Base-by-base conservation (phyloP, 2,888 invertebrate species). In the Hydropsyche betteni region DNA sequence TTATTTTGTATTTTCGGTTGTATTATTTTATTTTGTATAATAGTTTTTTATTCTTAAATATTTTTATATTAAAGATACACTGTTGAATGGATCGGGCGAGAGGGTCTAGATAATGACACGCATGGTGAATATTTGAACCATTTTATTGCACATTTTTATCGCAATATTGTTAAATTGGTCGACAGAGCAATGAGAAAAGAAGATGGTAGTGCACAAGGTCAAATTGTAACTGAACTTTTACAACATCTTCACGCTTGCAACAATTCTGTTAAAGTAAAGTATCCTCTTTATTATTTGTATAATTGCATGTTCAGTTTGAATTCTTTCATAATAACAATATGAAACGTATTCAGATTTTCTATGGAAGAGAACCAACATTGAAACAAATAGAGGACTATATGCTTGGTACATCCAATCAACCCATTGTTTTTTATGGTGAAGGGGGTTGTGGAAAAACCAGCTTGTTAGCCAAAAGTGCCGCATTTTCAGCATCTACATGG, bases 401-500 rank as follows among this genome's bases (percentile, higher is more conserved):
- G 92, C 88, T 92, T 81, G 94, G 93, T 68, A 90, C 92, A 77
- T 93, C 93, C 14, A 94, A 95, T 82, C 94, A 96, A 82, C 97
- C 98, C 0, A 86, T 98, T 76, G 94, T 98, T 24, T 86, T 98
- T 75, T 96, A 96, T 83, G 99, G 99, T 51, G 96, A 96, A 85
- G 96, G 98, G 82, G 99, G 99, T 58, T 98, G 98, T 83, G 99
- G 99, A 0, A 99, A 99, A 85, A 99, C 99, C 0, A 98, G 98
- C 16, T 87, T 99, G 0, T 87, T 99, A 76, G 94, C 99, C 0
- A 97, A 97, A 85, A 94, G 95, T 77, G 96, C 97, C 0, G 93
- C 94, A 34, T 89, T 94, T 84, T 93, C 93, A 0, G 88, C 91
- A 7, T 89, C 88, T 52, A 90, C 88, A 69, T 95, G 94, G 94